Evolutionary conservation across 1,140 invertebrate genomes (phyloP).

Genomic region (Anastrepha ludens): DNA sequence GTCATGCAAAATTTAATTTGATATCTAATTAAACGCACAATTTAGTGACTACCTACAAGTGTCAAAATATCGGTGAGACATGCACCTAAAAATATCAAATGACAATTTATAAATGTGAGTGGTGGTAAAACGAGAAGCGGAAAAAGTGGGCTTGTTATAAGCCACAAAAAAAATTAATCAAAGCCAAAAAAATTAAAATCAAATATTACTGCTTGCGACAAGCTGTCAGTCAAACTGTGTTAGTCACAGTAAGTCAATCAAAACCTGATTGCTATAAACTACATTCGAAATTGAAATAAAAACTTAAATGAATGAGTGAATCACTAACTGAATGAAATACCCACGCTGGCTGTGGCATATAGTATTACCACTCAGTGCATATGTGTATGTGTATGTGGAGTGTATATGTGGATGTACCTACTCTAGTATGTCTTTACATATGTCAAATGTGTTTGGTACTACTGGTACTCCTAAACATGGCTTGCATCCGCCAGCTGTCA

Average conservation of each 20-base stretch:
- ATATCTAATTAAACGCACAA: conserved; percentile 44
- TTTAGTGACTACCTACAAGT: conserved; percentile 52
- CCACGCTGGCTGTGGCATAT: background rate
- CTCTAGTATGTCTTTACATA: background rate
- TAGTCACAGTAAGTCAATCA: conserved; percentile 49
- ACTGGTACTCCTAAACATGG: background rate
- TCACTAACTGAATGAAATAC: conserved; percentile 46
- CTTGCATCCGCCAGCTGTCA: conserved; percentile 43
- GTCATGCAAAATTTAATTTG: background rate
- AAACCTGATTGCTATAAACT: conserved; percentile 8
- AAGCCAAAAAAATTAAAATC: conserved; percentile 15
- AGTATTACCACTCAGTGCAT: background rate
- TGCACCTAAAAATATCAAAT: conserved; percentile 15
- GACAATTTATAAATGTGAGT: conserved; percentile 35
- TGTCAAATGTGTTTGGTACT: background rate
- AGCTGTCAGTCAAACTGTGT: conserved; percentile 16
- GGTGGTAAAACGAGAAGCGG: conserved; percentile 29
- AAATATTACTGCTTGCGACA: conserved; percentile 18
- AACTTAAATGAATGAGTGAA: conserved; percentile 34
- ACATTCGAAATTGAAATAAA: conserved; percentile 1
- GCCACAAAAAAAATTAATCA: background rate
- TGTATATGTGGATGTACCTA: background rate
- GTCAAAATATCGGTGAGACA: conserved; percentile 16
- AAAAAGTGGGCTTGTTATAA: conserved; percentile 26
- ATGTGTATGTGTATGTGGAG: background rate